Evolutionary conservation across 2,113 vertebrate genomes (phyloP).

Genomic region (Cettia cetti): DNA sequence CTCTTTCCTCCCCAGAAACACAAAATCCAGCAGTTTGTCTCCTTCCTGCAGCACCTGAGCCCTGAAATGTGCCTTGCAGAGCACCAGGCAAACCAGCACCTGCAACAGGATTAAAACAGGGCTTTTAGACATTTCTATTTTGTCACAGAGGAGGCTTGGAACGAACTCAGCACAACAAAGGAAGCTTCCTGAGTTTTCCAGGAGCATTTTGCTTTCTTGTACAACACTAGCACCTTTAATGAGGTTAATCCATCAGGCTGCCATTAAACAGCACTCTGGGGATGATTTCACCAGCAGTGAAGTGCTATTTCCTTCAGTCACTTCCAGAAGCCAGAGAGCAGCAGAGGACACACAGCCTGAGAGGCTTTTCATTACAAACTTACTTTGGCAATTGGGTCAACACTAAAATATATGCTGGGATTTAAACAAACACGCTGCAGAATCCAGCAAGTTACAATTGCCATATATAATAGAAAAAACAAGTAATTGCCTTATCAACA

Average conservation of each 20-base stretch:
- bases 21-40: not conserved
- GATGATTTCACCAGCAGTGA: not conserved
- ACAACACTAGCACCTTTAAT: not conserved
- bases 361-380: not conserved
- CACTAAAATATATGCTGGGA: not conserved
- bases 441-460: not conserved
- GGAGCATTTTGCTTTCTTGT: not conserved
- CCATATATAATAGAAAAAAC: not conserved
- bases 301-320: conserved; percentile 4
- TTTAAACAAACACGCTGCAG: not conserved
- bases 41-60: not conserved
- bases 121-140: not conserved
- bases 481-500: not conserved
- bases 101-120: not conserved
- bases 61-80: not conserved
- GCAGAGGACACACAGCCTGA: not conserved
- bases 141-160: not conserved
- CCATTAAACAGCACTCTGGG: not conserved
- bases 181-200: not conserved
- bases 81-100: not conserved
- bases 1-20: not conserved
- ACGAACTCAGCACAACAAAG: not conserved
- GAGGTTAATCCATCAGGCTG: not conserved
- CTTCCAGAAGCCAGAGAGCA: conserved; percentile 27
- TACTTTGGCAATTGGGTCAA: not conserved